Evolutionary conservation across 1,140 invertebrate species (phyloP).

Genomic region (Drosophila auraria): DNA sequence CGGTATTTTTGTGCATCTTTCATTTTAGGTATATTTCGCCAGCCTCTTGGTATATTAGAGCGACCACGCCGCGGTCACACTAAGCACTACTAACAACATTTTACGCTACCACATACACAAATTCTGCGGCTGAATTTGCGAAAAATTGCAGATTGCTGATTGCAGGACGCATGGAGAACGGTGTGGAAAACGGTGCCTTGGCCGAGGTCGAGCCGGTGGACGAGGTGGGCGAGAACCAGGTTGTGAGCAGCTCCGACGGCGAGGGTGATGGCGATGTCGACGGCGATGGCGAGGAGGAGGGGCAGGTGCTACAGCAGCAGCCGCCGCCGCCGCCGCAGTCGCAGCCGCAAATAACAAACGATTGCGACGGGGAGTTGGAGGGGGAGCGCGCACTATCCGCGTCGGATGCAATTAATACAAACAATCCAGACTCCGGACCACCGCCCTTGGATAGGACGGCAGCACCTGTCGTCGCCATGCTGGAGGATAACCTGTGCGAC

Average conservation of each 20-base stretch:
- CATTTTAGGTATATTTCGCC: background rate
- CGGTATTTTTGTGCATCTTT: background rate
- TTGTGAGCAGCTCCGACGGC: conserved; percentile 69
- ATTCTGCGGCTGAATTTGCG: conserved; percentile 30
- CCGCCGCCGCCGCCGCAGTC: conserved; percentile 49
- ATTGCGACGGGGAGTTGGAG: conserved; percentile 53
- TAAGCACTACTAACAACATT: conserved; percentile 18
- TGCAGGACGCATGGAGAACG: conserved; percentile 70
- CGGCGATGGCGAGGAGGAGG: conserved; percentile 48
- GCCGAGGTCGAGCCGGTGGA: conserved; percentile 63
- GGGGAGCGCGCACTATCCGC: conserved; percentile 51
- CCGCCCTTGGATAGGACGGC: conserved; percentile 24
- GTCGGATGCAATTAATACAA: conserved; percentile 40
- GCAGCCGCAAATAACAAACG: conserved; percentile 68
- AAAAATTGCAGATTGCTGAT: conserved; percentile 30
- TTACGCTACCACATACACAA: conserved; percentile 21
- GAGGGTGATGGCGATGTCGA: conserved; percentile 50
- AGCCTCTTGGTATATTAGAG: background rate
- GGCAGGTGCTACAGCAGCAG: conserved; percentile 46
- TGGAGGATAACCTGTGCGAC: conserved; percentile 72
- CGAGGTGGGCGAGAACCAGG: conserved; percentile 65
- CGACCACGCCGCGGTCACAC: conserved; percentile 1
- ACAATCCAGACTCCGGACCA: conserved; percentile 45
- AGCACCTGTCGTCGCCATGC: conserved; percentile 16
- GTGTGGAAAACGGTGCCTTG: conserved; percentile 71